These are phyloP conservation scores for Phragmatobia fuliginosa DNA, from an alignment of 2,888 invertebrate genomes.

Conservation along the genomic window DNA sequence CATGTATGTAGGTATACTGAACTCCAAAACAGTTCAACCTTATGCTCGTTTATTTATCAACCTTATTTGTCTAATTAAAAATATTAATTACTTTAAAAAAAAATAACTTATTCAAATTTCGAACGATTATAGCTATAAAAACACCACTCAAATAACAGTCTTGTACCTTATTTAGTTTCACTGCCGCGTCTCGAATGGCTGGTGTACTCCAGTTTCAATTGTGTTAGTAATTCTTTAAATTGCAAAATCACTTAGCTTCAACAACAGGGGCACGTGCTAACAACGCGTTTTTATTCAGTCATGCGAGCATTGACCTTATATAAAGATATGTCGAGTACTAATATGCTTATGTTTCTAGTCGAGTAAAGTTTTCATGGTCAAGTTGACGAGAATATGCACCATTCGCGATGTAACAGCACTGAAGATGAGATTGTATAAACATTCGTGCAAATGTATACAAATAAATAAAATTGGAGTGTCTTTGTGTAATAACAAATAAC, in stretches of 20 bases:
- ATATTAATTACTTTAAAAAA: not conserved
- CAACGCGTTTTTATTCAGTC: conserved; percentile 12
- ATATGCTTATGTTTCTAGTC: not conserved
- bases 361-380: not conserved
- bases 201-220: conserved; percentile 14
- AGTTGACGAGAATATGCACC: not conserved
- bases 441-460: too few species aligned
- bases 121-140: not conserved
- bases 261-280: conserved; percentile 15
- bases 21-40: too few species aligned
- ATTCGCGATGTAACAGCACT: not conserved
- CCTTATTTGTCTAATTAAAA: not conserved
- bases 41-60: too few species aligned
- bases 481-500: too few species aligned
- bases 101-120: not conserved
- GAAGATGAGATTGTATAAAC: too few species aligned
- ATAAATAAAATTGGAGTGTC: too few species aligned
- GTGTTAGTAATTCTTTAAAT: conserved; percentile 3
- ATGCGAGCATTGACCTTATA: conserved; percentile 13
- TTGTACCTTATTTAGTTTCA: not conserved
- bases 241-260: conserved; percentile 1
- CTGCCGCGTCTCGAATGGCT: conserved; percentile 1
- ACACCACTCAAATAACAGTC: not conserved
- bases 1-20: too few species aligned
- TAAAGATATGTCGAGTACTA: not conserved